phyloP scores from a whole-genome alignment of 1,140 invertebrate genomes.

The Aphidius ervi region DNA sequence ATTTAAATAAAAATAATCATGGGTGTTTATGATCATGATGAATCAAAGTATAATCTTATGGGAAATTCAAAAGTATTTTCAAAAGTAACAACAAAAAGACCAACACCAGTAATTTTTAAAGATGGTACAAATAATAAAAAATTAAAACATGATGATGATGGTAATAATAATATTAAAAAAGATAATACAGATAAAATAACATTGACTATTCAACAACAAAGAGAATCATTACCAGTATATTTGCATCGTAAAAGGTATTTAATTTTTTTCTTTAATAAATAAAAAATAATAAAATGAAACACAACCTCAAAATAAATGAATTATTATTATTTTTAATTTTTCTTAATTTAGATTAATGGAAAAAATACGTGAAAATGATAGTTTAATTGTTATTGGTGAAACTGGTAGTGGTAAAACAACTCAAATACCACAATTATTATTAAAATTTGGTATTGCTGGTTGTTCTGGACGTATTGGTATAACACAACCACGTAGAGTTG shows the following conservation, averaged over 20 bases:
- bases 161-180: conserved; percentile 10
- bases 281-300: background rate
- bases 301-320: background rate
- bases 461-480: conserved; percentile 66
- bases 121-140: conserved; percentile 31
- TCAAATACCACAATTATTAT: conserved; percentile 76
- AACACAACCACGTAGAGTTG: conserved; percentile 87
- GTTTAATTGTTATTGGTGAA: conserved; percentile 79
- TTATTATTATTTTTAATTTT: background rate
- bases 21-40: conserved; percentile 45
- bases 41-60: conserved; percentile 41
- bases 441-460: conserved; percentile 54
- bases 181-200: conserved; percentile 31
- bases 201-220: conserved; percentile 49
- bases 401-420: conserved; percentile 90
- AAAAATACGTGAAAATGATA: conserved; percentile 56
- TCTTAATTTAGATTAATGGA: conserved; percentile 52
- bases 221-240: conserved; percentile 53
- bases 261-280: background rate
- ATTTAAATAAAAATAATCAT: conserved; percentile 25
- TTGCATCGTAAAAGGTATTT: conserved; percentile 46
- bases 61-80: conserved; percentile 34
- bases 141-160: conserved; percentile 26
- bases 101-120: conserved; percentile 33
- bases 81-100: conserved; percentile 37